A percentile compares a stretch with the other conserved stretches of the same genome.
phyloP scores from a whole-genome alignment of 1,140 invertebrate species.

The Hylyphantes graminicola region DNA sequence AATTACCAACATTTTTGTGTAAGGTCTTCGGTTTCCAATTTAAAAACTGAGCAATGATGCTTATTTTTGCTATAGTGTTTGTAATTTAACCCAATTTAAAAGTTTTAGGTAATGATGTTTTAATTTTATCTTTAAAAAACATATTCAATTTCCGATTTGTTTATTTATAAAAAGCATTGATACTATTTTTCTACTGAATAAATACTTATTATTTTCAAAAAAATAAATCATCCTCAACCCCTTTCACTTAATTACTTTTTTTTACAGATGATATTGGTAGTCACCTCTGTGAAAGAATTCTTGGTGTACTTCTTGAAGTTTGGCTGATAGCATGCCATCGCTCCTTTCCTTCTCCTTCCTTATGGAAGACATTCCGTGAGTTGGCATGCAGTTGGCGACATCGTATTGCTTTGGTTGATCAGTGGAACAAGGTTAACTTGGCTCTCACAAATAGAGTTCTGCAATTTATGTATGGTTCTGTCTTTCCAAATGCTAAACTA shows the following conservation, averaged over 20 bases:
- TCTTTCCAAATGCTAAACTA: slow-evolving; percentile 86
- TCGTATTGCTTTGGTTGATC: slow-evolving; percentile 88
- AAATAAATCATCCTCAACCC: no score
- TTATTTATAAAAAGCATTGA: no score
- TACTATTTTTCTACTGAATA: no score
- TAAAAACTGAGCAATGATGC: no score
- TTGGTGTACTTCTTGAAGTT: slow-evolving; percentile 93
- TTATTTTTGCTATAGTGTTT: no score
- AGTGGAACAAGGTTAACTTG: slow-evolving; percentile 95
- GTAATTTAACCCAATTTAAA: no score
- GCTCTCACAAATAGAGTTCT: slow-evolving; percentile 86
- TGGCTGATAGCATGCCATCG: slow-evolving; percentile 92
- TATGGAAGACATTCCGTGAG: slow-evolving; percentile 96
- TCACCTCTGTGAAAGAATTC: slow-evolving; percentile 91
- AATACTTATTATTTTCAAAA: no score
- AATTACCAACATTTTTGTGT: no score
- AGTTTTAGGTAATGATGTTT: no score
- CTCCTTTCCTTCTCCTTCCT: slow-evolving; percentile 90
- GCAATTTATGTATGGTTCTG: slow-evolving; percentile 87
- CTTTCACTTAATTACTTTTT: not conserved
- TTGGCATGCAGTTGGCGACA: slow-evolving; percentile 94
- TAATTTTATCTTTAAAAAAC: no score
- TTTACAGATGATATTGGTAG: slow-evolving; percentile 88
- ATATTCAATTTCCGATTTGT: no score
- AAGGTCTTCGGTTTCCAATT: no score